Evolutionary conservation across 2,113 vertebrate genomes (phyloP), one percentile per base, ranked within the genome.

Genomic region (Mesitornis unicolor): DNA sequence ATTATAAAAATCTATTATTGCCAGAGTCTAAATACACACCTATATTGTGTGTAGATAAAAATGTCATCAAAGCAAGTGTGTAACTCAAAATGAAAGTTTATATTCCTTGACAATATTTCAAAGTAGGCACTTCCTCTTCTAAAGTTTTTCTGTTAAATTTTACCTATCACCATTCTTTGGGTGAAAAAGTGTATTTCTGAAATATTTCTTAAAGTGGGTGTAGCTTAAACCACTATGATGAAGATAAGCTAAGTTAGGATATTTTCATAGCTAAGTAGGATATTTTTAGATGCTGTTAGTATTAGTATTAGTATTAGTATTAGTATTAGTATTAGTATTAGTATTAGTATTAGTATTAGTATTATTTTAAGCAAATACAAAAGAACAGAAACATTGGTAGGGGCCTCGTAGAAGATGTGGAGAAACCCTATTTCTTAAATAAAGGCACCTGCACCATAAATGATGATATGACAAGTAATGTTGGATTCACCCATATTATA

Each of bases 401-500:
- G 2, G 51, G 16, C 4, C 10, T 68, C 3, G 1, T 8, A 74
- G n/a, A 80, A 31, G 15, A 42, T 0, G 1, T 15, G 13, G 6
- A 68, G 26, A 78, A 82, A 57, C 3, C 1, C 20, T 38, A 85
- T 21, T 28, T 2, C 7, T 53, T 59, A 8, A 4, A 3, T 29
- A 29, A 73, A 76, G 20, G 3, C 2, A 11, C 4, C 5, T 77
- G 20, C 6, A 16, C 9, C 57, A 4, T 13, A 51, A 69, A 35
- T n/a, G 5, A 51, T 3, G 1, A 28, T 4, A 60, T 13, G 69
- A 1, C 43, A 84, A 56, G 19, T 31, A 11, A 16, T 2, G 5
- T 15, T 16, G 20, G 16, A 57, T 60, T 86, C 10, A 31, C 8
- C 10, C 40, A 6, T 3, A n/a, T 14, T 3, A 16, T 25, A 53